These are phyloP conservation scores for Lutra lutra DNA, from an alignment of 2,797 vertebrate species.

Conservation along the genomic window DNA sequence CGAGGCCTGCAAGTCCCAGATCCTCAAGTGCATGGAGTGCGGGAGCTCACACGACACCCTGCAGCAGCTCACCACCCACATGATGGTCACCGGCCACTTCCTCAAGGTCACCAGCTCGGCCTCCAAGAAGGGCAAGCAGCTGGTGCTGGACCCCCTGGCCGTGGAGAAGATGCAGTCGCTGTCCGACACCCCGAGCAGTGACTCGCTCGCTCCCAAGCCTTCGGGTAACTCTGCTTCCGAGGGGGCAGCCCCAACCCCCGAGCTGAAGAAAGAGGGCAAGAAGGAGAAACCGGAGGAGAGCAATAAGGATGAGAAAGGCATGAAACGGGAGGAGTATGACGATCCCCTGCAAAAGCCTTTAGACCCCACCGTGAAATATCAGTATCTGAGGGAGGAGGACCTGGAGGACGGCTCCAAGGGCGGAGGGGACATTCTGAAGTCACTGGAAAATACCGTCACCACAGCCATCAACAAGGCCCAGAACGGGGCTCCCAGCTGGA, in stretches of 20 bases:
- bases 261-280: constrained; percentile 91
- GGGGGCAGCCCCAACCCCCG: constrained; percentile 85
- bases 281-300: constrained; percentile 86
- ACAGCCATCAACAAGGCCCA: constrained; percentile 99
- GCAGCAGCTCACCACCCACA: constrained; percentile 98
- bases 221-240: constrained; percentile 90
- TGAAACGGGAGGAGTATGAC: constrained; percentile 92
- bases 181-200: constrained; percentile 90
- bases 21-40: constrained; percentile 99
- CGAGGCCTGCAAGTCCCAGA: constrained; percentile 99
- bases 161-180: constrained; percentile 98
- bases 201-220: constrained; percentile 86
- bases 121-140: constrained; percentile 98
- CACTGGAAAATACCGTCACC: constrained; percentile 98
- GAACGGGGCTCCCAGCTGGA: constrained; percentile 99
- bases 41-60: constrained; percentile 98
- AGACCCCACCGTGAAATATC: constrained; percentile 94
- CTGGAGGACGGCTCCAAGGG: constrained; percentile 96
- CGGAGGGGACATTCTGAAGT: constrained; percentile 98
- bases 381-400: constrained; percentile 98
- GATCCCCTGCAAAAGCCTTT: constrained; percentile 91
- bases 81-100: constrained; percentile 99
- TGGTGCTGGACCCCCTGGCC: constrained; percentile 96
- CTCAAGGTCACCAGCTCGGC: constrained; percentile 99
- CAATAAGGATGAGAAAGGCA: constrained; percentile 89